Evolutionary conservation across 2,888 invertebrate species (phyloP), one percentile per base, ranked within the genome.

Genomic region (Cosmia pyralina): DNA sequence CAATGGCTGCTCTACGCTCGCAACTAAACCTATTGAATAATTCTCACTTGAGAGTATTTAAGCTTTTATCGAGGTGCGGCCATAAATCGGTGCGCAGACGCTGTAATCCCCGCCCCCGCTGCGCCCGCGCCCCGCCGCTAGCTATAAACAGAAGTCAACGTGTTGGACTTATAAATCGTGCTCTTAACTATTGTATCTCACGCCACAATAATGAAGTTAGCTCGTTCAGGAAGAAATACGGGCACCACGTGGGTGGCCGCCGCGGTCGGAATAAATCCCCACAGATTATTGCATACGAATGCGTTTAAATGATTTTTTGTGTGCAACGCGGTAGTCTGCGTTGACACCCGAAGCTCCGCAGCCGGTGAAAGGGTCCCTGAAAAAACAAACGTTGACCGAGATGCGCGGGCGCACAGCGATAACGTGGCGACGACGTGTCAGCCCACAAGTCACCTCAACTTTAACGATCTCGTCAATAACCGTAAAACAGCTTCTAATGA

Each of bases 61-160:
- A 96, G 95, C 95, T 96, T 96, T 96, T 96, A 96, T 96, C 95
- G 95, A 93, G 94, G 92, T 89, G 88, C 90, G 88, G 91, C 89
- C 93, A 94, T 95, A 96, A 96, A 96, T 96, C 95, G 92, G 91
- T 94, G 94, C 93, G 93, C 95, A 93, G 93, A 90, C 95, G 94
- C 94, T 90, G 90, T 94, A 94, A 94, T 94, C 95, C 93, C 93
- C 93, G 93, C 93, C 94, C 94, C 93, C 94, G 91, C 92, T 92
- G 90, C 92, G 89, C 89, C 91, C 92, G 90, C 91, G 89, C 89
- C 92, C 92, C 92, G 92, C 94, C 93, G 91, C 92, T 91, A 92
- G 94, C 95, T 95, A 96, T 95, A 96, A 96, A 96, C 96, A 96
- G 96, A 95, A 96, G 96, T 96, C 96, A 95, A 95, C 96, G 95